Conservation (phyloP, 2,113 vertebrate species). For the Tetrax tetrax region DNA sequence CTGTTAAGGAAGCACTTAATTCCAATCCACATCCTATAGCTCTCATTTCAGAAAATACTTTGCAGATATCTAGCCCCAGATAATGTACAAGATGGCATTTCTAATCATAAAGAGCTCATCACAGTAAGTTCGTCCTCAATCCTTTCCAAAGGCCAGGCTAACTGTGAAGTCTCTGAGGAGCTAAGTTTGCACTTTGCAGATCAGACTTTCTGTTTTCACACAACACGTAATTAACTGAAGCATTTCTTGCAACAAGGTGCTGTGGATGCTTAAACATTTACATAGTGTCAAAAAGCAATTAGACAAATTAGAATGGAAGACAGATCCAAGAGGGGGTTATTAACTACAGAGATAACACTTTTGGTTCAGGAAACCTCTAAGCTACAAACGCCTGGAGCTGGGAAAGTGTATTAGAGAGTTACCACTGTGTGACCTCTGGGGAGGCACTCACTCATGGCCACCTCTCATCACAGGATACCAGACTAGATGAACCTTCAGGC, state of each 20-base stretch:
- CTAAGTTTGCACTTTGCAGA: background rate
- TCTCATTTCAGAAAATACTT: background rate
- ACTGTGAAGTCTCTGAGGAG: background rate
- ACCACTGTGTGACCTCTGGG: background rate
- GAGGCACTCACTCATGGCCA: background rate
- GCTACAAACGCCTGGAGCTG: background rate
- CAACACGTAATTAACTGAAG: background rate
- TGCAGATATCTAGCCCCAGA: background rate
- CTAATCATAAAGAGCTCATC: background rate
- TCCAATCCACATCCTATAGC: background rate
- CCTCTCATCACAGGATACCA: background rate
- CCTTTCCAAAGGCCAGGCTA: constrained; percentile 18
- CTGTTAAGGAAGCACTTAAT: background rate
- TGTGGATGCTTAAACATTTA: background rate
- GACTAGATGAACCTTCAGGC: background rate
- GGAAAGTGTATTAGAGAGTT: too few relatives aligned
- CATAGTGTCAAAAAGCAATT: background rate
- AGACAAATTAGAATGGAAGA: constrained; percentile 7
- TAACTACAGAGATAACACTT: background rate
- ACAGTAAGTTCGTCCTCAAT: background rate
- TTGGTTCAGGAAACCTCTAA: background rate
- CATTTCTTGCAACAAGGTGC: background rate
- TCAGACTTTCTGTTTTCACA: background rate
- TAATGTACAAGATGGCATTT: background rate
- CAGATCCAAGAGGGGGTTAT: background rate